These are phyloP conservation scores for Lucilia sericata DNA, from an alignment of 1,140 invertebrate genomes.

Conservation along the genomic window DNA sequence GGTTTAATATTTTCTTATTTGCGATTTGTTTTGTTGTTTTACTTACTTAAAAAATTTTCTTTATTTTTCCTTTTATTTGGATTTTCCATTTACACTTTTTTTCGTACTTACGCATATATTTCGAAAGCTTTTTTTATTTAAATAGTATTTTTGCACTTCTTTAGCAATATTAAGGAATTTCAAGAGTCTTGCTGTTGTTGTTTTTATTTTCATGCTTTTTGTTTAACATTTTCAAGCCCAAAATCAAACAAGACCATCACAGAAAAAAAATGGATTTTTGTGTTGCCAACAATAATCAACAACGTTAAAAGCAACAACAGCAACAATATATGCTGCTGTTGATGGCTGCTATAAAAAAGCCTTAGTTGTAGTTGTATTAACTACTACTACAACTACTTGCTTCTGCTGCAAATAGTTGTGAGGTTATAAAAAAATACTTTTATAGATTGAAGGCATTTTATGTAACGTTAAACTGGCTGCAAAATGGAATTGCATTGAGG, in stretches of 20 bases:
- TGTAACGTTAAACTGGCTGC: not conserved
- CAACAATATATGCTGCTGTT: not conserved
- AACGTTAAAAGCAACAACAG: not conserved
- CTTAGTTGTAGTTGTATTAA: not conserved
- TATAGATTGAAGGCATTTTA: not conserved
- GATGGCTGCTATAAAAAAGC: too few relatives aligned
- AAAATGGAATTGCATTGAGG: not conserved
- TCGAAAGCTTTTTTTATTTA: not conserved
- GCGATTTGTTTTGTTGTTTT: not conserved
- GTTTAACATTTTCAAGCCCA: constrained; percentile 2
- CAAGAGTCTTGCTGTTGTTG: not conserved
- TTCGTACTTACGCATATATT: not conserved
- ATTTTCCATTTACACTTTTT: not conserved
- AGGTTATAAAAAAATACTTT: too few relatives aligned
- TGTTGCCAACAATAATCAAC: constrained; percentile 10
- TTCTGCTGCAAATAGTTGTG: too few relatives aligned
- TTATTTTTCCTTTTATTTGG: not conserved
- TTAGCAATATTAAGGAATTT: not conserved
- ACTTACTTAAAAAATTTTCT: not conserved
- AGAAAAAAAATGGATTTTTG: not conserved
- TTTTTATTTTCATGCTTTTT: not conserved
- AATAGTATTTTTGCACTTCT: not conserved
- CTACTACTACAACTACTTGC: not conserved
- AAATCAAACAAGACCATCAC: not conserved
- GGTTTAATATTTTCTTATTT: not conserved